Conservation (phyloP, 1,140 invertebrate genomes). For the Vanessa tameamea region DNA sequence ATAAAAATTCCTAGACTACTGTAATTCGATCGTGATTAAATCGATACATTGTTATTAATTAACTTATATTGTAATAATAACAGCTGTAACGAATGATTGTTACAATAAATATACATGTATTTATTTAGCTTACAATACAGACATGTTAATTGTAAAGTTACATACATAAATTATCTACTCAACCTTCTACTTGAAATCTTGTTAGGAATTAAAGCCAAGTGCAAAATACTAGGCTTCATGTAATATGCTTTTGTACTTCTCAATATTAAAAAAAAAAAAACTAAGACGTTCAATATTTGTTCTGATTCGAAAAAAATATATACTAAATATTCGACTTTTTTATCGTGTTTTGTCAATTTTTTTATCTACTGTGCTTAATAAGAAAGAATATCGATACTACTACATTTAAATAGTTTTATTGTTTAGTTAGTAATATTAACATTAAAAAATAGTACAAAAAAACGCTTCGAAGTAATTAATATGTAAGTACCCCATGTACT, state of each 20-base stretch:
- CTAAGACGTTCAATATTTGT: too few species aligned
- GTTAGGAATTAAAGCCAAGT: neutral
- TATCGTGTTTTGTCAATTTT: too few species aligned
- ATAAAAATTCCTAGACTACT: too few species aligned
- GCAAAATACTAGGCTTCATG: neutral
- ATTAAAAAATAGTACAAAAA: too few species aligned
- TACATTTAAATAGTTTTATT: too few species aligned
- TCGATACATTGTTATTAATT: slow-evolving; percentile 1
- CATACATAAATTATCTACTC: neutral
- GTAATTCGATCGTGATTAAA: neutral
- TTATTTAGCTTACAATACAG: neutral
- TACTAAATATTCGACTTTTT: too few species aligned
- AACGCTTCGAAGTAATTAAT: too few species aligned
- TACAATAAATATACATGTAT: neutral
- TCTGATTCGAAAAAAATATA: too few species aligned
- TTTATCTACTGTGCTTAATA: too few species aligned
- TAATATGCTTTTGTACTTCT: neutral
- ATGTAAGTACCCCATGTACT: too few species aligned
- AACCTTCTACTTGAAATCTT: neutral
- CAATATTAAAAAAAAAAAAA: neutral
- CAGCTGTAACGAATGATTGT: neutral
- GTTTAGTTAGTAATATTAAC: too few species aligned
- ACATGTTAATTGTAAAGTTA: slow-evolving; percentile 8
- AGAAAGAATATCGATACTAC: too few species aligned
- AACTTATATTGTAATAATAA: slow-evolving; percentile 7